Percentiles rank a stretch among this genome's conserved stretches.
Evolutionary conservation across 2,797 vertebrate genomes (phyloP).

Genomic region (Diplodus sargus): DNA sequence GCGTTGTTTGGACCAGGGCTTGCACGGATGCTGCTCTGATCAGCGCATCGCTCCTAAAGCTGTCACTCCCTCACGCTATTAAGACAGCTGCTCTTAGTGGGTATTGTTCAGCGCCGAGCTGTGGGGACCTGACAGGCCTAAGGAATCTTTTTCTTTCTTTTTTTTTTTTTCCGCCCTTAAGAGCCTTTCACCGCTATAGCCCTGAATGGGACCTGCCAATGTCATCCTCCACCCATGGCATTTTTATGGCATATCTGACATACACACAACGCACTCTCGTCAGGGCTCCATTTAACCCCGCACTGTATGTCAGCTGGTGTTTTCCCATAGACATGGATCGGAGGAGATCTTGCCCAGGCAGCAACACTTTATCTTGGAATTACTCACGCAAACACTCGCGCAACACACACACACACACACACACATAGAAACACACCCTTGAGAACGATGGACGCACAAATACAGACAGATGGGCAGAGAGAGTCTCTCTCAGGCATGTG

Average conservation of each 20-base stretch:
- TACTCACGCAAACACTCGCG: constrained; percentile 59
- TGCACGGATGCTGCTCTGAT: constrained; percentile 54
- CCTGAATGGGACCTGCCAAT: constrained; percentile 81
- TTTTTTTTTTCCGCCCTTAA: constrained; percentile 74
- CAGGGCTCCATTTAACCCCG: constrained; percentile 56
- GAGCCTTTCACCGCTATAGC: constrained; percentile 70
- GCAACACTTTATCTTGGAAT: constrained; percentile 66
- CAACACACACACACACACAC: constrained; percentile 48
- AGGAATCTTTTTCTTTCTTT: constrained; percentile 59
- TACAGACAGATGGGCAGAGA: constrained; percentile 59
- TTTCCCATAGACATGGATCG: constrained; percentile 64
- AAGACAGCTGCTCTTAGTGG: constrained; percentile 78
- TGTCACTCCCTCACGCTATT: constrained; percentile 80
- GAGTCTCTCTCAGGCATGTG: constrained; percentile 30
- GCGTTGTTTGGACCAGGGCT: constrained; percentile 58
- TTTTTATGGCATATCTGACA: constrained; percentile 84
- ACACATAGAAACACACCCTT: constrained; percentile 41
- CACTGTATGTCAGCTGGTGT: constrained; percentile 72
- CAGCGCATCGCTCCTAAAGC: constrained; percentile 62
- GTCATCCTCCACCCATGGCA: constrained; percentile 83
- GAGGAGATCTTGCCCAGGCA: constrained; percentile 69
- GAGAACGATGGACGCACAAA: constrained; percentile 42
- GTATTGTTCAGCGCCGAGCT: constrained; percentile 73
- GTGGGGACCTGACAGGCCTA: constrained; percentile 77
- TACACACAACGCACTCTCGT: constrained; percentile 67